Conservation (phyloP, 2,888 invertebrate genomes). For the Drosophila sordidapex region DNA sequence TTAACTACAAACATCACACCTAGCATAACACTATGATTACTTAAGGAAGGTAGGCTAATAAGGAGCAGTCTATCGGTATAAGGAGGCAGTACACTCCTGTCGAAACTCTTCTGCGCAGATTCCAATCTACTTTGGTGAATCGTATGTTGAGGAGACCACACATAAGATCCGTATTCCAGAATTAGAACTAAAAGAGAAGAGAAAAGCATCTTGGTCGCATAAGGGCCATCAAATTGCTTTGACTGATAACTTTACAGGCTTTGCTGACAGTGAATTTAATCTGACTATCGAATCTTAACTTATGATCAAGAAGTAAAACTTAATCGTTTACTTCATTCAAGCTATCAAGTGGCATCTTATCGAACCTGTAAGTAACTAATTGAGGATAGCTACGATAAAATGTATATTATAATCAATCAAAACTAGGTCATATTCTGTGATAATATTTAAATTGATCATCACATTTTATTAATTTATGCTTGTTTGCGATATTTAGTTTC, state of each 20-base stretch:
- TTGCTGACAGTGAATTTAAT: not conserved
- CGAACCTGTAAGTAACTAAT: not conserved
- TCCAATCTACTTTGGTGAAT: not conserved
- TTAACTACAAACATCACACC: not conserved
- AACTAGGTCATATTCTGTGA: too few species aligned
- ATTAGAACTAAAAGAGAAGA: not conserved
- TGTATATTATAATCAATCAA: not conserved
- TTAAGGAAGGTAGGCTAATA: not conserved
- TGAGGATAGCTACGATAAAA: not conserved
- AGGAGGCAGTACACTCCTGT: fast-evolving
- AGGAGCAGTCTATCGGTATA: not conserved
- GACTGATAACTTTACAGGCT: not conserved
- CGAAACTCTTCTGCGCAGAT: not conserved
- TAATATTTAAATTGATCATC: not conserved
- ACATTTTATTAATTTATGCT: not conserved
- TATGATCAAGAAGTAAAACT: too few species aligned
- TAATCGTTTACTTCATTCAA: not conserved
- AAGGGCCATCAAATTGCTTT: too few species aligned
- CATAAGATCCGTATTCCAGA: not conserved
- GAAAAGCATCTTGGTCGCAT: not conserved
- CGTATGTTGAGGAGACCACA: not conserved
- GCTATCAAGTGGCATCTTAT: not conserved
- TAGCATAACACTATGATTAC: fast-evolving
- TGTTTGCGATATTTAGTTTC: not conserved
- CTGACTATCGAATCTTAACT: not conserved